Evolutionary conservation across 2,888 invertebrate species (phyloP), one percentile per base, ranked within the genome.

Genomic region (Melanostoma mellinum): DNA sequence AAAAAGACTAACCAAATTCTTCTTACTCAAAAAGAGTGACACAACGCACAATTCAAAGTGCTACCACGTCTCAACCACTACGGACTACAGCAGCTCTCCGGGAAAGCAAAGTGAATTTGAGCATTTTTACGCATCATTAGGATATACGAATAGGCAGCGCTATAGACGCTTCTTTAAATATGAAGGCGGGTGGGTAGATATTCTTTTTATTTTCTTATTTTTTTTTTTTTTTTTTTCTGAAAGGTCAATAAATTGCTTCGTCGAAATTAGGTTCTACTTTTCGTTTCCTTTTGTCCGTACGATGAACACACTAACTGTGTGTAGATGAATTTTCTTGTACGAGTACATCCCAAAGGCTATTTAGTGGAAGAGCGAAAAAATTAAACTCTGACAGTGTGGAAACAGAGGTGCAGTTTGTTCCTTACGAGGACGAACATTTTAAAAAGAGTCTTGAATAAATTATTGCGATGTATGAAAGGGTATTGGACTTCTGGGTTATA

Each of bases 111-210:
- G 61, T 48, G 61, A 63, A 63, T 63, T 63, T 48, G 30, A 48
- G 48, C 61, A 63, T 63, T 63, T 58, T 63, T 63, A 48, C 61
- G 48, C 61, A 63, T 63, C 61, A 63, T 63, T 48, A 48, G 61
- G 61, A 48, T 48, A 63, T 63, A n/a, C 36, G 32, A 63, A 63
- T 61, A 61, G 61, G 61, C 61, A 36, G 36, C 1, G 20, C 20
- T 1, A 20, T 20, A 20, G 20, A 20, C 20, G 20, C 1, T 20
- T 46, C 36, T 61, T 61, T 46, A 9, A 61, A 61, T 20, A 36
- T 36, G 48, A 9, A 38, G 48, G 36, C 30, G 48, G 48, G 36
- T 9, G 10, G 46, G 33, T 46, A 48, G 6, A 10, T 60, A 42
- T 63, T 44, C 36, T 36, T 20, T 20, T 20, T 20, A 0, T 20